Base-by-base conservation (phyloP, 2,113 vertebrate genomes). In the Calyptommatus sinebrachiatus region DNA sequence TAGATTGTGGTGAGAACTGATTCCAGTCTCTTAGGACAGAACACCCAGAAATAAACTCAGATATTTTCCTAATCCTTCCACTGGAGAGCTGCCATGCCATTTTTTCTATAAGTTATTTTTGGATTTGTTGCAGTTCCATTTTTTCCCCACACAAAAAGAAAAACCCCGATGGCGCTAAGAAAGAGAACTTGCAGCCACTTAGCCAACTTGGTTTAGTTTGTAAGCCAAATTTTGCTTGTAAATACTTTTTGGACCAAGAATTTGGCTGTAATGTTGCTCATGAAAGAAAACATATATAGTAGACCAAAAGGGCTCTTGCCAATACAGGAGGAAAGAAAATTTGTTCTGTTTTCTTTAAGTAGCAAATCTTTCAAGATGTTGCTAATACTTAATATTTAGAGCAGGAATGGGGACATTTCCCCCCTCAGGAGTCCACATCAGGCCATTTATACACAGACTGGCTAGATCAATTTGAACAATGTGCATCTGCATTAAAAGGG, bases 261-360 rank as follows among this genome's bases (percentile, higher is more conserved):
- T 90, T 89, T 84, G 74, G 85, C 86, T 82, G 68, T 88, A 91
- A 90, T 79, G 90, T 88, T 88, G 90, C 78, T 86, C 83, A 89
- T 90, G 89, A 89, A 90, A 94, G 91, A 87, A 84, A 91, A 78
- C 86, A 88, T 86, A 90, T 89, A 78, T 85, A 89, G 89, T 85
- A 81, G 85, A 76, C 83, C 61, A 81, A 81, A 77, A 81, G 86
- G 77, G 86, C 89, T 87, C 89, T 89, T 29, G 26, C 69, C 45
- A 48, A 21, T 4, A 81, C 89, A 89, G 85, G 86, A 79, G 89
- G 90, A 89, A 85, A 80, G 79, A 92, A 89, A 66, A 48, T 79
- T 79, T 2, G 62, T 48, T 86, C 79, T 41, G 18, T 29, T 48
- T 57, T 41, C 24, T 71, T 71, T 71, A 46, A 26, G 14, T 12